phyloP scores from a whole-genome alignment of 2,113 vertebrate genomes.

The Gracilinanus agilis region DNA sequence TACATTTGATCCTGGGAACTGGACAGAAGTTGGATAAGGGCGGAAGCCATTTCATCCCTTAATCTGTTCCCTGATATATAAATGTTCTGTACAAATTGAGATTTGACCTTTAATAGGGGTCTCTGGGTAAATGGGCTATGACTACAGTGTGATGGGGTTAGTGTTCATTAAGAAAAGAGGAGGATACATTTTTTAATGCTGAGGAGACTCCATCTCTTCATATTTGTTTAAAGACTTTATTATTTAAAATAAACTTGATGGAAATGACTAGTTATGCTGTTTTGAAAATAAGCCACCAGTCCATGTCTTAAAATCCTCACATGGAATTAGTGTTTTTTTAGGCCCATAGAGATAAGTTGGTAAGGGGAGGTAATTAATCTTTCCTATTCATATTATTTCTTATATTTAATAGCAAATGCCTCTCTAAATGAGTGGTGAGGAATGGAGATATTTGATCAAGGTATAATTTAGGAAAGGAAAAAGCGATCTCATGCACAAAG shows the following conservation, averaged over 20 bases:
- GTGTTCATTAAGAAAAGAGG: neutral
- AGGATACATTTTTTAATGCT: neutral
- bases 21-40: neutral
- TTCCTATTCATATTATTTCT: neutral
- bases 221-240: neutral
- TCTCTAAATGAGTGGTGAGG: neutral
- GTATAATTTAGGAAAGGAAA: neutral
- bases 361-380: neutral
- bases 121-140: neutral
- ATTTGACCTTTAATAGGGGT: neutral
- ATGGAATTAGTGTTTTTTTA: neutral
- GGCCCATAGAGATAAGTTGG: neutral
- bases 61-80: neutral
- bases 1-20: neutral
- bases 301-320: neutral
- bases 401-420: neutral
- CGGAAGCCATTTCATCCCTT: neutral
- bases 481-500: neutral
- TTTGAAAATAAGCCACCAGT: neutral
- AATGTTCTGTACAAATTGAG: neutral
- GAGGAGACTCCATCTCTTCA: neutral
- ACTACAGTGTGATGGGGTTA: neutral
- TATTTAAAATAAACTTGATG: neutral
- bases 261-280: neutral
- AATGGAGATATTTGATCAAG: neutral